Conservation (phyloP, 1,140 invertebrate genomes). For the Wasmannia auropunctata region DNA sequence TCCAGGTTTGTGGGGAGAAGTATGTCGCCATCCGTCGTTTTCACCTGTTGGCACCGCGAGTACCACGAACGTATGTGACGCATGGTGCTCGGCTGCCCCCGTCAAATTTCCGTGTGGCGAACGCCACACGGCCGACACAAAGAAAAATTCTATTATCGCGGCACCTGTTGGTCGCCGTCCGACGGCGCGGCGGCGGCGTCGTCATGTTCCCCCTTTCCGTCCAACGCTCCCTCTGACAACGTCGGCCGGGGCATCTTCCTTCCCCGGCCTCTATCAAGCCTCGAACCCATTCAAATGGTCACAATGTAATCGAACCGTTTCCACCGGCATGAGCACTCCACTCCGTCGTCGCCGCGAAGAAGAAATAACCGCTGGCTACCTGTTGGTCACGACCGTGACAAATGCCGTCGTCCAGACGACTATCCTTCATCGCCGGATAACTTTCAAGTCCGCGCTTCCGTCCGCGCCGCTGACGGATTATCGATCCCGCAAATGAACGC, state of each 20-base stretch:
- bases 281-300: slow-evolving; percentile 55
- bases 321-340: slow-evolving; percentile 18
- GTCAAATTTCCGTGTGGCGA: slow-evolving; percentile 35
- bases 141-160: slow-evolving; percentile 60
- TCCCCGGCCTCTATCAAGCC: slow-evolving; percentile 28
- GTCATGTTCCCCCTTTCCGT: slow-evolving; percentile 10
- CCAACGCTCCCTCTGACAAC: slow-evolving; percentile 10
- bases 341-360: not conserved
- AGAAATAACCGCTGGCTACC: slow-evolving; percentile 55
- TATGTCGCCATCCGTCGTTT: not conserved
- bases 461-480: slow-evolving; percentile 2
- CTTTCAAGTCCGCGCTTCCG: slow-evolving; percentile 41
- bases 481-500: slow-evolving; percentile 33
- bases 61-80: not conserved
- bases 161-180: slow-evolving; percentile 59
- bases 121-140: not conserved
- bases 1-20: not conserved
- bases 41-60: not conserved
- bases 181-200: not conserved
- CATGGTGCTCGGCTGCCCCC: not conserved
- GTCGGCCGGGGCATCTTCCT: slow-evolving; percentile 1
- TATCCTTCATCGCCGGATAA: slow-evolving; percentile 46
- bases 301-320: slow-evolving; percentile 63
- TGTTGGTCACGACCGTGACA: slow-evolving; percentile 55
- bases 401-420: slow-evolving; percentile 35